A percentile compares a stretch with the other conserved stretches of the same genome.
These are phyloP conservation scores for Protosalanx chinensis DNA, from an alignment of 2,797 vertebrate species.

Conservation along the genomic window DNA sequence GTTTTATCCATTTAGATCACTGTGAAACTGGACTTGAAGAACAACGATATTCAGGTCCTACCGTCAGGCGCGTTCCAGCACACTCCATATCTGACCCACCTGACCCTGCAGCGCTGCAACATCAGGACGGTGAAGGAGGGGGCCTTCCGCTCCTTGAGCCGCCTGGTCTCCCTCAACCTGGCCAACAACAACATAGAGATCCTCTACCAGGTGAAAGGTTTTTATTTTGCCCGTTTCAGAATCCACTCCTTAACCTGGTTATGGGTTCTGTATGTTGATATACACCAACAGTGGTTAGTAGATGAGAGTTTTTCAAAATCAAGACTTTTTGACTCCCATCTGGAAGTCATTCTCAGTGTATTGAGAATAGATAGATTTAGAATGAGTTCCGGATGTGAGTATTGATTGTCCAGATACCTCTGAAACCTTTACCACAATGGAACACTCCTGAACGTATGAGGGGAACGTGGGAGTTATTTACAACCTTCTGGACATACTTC, in stretches of 20 bases:
- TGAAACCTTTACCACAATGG: too few relatives aligned
- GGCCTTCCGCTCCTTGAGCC: conserved; percentile 82
- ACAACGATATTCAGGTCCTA: conserved; percentile 75
- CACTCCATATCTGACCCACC: conserved; percentile 81
- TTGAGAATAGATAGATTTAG: too few relatives aligned
- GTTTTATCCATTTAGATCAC: conserved; percentile 70
- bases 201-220: conserved; percentile 76
- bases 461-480: not conserved
- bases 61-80: conserved; percentile 67
- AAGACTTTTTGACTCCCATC: too few relatives aligned
- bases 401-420: too few relatives aligned
- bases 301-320: too few relatives aligned
- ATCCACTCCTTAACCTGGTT: too few relatives aligned
- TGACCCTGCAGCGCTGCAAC: conserved; percentile 81
- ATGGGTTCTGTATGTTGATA: too few relatives aligned
- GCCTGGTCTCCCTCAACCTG: conserved; percentile 82
- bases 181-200: conserved; percentile 79
- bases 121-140: conserved; percentile 81
- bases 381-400: too few relatives aligned
- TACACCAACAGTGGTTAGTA: too few relatives aligned
- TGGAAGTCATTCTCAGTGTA: too few relatives aligned
- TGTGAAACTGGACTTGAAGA: conserved; percentile 78
- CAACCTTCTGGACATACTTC: not conserved
- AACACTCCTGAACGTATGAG: too few relatives aligned
- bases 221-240: too few relatives aligned